Evolutionary conservation across 1,140 invertebrate species (phyloP).

Genomic region (Drosophila repleta): DNA sequence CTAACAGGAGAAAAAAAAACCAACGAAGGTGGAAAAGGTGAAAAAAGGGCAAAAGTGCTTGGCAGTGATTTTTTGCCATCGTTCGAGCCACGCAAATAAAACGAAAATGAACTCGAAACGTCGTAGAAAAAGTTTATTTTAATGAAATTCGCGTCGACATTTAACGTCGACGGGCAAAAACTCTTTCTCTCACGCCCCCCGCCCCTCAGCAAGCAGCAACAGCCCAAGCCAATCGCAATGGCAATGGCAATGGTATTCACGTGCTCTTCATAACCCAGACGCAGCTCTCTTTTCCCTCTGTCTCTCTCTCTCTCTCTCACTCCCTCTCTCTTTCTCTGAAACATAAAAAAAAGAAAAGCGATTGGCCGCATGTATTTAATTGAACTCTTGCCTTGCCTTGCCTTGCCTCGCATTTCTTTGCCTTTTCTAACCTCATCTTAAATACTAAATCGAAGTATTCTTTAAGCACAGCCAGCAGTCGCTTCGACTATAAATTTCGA

Average conservation of each 20-base stretch:
- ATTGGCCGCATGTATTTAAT: conserved; percentile 67
- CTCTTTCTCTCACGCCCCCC: too few relatives aligned
- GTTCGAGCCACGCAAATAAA: conserved; percentile 64
- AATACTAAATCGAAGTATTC: conserved; percentile 39
- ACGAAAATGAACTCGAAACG: conserved; percentile 75
- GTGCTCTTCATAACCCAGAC: neutral
- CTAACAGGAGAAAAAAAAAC: neutral
- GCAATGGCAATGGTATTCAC: conserved; percentile 5
- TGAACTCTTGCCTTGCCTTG: conserved; percentile 28
- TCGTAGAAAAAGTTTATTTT: conserved; percentile 80
- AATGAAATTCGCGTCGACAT: conserved; percentile 80
- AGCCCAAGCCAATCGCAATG: conserved; percentile 4
- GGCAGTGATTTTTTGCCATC: conserved; percentile 62
- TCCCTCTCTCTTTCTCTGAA: conserved; percentile 1
- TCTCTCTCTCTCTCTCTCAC: conserved; percentile 9
- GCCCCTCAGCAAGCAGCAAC: neutral
- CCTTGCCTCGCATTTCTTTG: conserved; percentile 11
- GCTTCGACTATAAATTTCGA: conserved; percentile 60
- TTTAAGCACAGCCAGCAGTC: conserved; percentile 11
- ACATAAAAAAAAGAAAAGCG: conserved; percentile 15
- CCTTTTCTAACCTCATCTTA: too few relatives aligned
- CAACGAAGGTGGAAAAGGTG: conserved; percentile 1
- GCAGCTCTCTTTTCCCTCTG: conserved; percentile 1
- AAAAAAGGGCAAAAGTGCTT: conserved; percentile 54
- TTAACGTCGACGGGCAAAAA: conserved; percentile 51